Base-by-base conservation (phyloP, 2,888 invertebrate genomes). In the Dasysyrphus tricinctus region DNA sequence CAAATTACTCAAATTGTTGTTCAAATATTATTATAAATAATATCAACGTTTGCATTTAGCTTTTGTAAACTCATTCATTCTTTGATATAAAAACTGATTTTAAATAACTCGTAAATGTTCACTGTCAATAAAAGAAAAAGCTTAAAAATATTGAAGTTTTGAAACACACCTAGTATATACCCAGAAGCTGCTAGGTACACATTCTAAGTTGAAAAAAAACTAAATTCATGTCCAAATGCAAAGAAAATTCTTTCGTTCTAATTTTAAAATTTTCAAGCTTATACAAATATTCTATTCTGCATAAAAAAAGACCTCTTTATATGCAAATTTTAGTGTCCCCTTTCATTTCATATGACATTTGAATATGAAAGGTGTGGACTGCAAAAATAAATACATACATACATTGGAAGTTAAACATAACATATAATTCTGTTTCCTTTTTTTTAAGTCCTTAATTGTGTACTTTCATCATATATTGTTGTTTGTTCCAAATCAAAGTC, bases 401-500 rank as follows among this genome's bases (percentile, higher is more conserved):
- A 65, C n/a, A n/a, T n/a, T n/a, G 32, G 19, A 65, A 39, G 49
- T 44, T 19, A 14, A 65, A 49, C n/a, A 65, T n/a, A 42, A 47
- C 24, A 11, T 19, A 39, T 37, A 42, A 56, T 61, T 42, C 3
- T n/a, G 56, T 47, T 34, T 63, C 59, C 29, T 57, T 42, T 16
- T 51, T 29, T 65, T 65, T 44, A 24, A 61, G 29, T 42, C 24
- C 29, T 29, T 29, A 65, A 44, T 59, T 44, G 29, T 73, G 14
- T 49, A 29, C 70, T 56, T 76, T 70, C 61, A 75, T 54, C 54
- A 47, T 47, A 47, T 47, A 42, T 29, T 42, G 39, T 59, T 63
- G 47, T 51, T 39, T 67, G 24, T 51, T 51, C 37, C 14, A 42
- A 56, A 70, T 79, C 83, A 79, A 83, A 83, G 79, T 74, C 61